Percentiles rank a stretch among this genome's conserved stretches.
Conservation (phyloP, 1,140 invertebrate species). For the Hylaeus anthracinus region DNA sequence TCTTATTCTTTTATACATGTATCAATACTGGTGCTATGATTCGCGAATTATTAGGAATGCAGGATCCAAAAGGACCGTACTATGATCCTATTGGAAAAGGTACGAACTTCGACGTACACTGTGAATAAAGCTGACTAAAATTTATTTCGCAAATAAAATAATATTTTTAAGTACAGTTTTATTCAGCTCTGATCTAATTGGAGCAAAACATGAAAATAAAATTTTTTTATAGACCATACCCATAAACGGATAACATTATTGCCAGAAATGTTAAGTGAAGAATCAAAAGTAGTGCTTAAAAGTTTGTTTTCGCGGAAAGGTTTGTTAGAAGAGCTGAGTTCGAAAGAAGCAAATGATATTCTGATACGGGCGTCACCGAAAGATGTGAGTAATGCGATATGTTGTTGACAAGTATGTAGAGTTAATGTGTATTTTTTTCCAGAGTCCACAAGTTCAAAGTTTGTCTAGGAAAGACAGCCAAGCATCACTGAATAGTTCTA, state of each 20-base stretch:
- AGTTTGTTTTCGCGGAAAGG: conserved; percentile 83
- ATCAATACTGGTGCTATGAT: conserved; percentile 85
- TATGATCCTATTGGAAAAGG: conserved; percentile 85
- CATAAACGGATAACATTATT: conserved; percentile 90
- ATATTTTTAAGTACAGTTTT: too few relatives aligned
- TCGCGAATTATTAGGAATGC: conserved; percentile 84
- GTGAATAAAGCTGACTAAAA: background rate
- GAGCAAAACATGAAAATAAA: conserved; percentile 25
- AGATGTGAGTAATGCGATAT: conserved; percentile 72
- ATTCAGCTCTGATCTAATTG: background rate
- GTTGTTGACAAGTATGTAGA: background rate
- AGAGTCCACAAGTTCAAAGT: conserved; percentile 57
- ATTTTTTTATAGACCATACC: conserved; percentile 81
- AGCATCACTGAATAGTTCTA: conserved; percentile 36
- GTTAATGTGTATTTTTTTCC: conserved; percentile 19
- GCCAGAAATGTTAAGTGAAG: conserved; percentile 85
- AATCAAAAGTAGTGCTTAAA: conserved; percentile 85
- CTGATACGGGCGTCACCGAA: conserved; percentile 88
- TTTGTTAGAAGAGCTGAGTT: conserved; percentile 86
- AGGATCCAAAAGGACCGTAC: conserved; percentile 78
- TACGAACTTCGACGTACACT: conserved; percentile 66
- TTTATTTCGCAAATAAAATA: too few relatives aligned
- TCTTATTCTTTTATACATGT: conserved; percentile 90
- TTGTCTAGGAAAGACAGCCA: conserved; percentile 53
- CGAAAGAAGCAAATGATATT: conserved; percentile 90